Evolutionary conservation across 2,113 vertebrate genomes (phyloP).

Genomic region (Barbus barbus): DNA sequence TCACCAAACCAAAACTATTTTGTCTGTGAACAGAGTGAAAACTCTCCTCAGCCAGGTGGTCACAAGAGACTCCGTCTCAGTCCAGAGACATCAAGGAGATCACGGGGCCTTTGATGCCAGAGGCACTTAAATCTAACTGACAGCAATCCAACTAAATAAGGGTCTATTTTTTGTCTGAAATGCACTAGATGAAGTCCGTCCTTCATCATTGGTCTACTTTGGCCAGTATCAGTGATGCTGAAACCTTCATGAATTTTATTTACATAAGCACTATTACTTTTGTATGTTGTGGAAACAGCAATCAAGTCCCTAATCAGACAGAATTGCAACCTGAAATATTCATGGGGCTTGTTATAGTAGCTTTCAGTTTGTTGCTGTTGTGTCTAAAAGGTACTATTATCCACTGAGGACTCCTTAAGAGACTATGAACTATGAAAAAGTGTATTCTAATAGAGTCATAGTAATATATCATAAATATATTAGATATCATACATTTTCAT

Average conservation of each 20-base stretch:
- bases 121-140: slow-evolving; percentile 50
- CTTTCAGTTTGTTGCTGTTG: not conserved
- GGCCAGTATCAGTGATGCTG: too few relatives aligned
- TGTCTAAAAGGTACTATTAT: not conserved
- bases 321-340: slow-evolving; percentile 22
- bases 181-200: not conserved
- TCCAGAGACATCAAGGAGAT: slow-evolving; percentile 51
- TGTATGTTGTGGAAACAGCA: not conserved
- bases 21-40: not conserved
- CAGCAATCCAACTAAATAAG: slow-evolving; percentile 44
- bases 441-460: not conserved
- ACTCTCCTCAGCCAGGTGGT: not conserved
- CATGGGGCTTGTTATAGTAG: not conserved
- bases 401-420: not conserved
- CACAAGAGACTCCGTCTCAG: slow-evolving; percentile 8
- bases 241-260: not conserved
- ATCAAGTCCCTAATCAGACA: not conserved
- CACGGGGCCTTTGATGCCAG: slow-evolving; percentile 49
- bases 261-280: not conserved
- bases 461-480: too few relatives aligned
- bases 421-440: not conserved
- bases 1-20: not conserved
- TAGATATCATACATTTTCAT: not conserved
- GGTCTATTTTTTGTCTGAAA: slow-evolving; percentile 40
- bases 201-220: not conserved